These are phyloP conservation scores for Atrina japonica DNA, from an alignment of 2,888 invertebrate genomes.

Conservation along the genomic window DNA sequence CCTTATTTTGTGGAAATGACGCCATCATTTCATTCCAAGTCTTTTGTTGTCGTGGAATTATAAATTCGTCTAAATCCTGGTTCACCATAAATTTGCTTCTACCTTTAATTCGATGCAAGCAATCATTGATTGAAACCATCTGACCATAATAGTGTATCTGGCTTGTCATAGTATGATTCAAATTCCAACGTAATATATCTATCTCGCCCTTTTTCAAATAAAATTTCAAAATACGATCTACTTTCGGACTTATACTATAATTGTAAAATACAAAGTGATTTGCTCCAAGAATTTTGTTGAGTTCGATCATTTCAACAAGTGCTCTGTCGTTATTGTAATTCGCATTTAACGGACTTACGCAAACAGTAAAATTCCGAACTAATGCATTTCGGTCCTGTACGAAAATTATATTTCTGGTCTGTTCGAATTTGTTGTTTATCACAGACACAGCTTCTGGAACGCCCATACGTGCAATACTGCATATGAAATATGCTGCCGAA, in stretches of 20 bases:
- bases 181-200: constrained; percentile 70
- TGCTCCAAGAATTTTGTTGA: constrained; percentile 74
- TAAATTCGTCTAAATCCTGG: constrained; percentile 77
- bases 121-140: constrained; percentile 76
- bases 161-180: no score
- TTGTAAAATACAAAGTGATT: constrained; percentile 73
- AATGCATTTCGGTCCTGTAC: constrained; percentile 16
- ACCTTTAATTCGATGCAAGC: constrained; percentile 69
- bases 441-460: constrained; percentile 47
- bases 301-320: constrained; percentile 76
- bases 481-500: constrained; percentile 43
- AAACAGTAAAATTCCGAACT: constrained; percentile 59
- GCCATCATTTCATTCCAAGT: constrained; percentile 60
- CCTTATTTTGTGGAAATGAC: background rate
- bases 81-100: constrained; percentile 67
- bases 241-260: constrained; percentile 63
- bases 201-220: constrained; percentile 59
- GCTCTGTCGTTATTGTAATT: constrained; percentile 62
- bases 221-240: constrained; percentile 59
- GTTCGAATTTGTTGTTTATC: constrained; percentile 33
- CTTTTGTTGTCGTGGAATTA: constrained; percentile 64
- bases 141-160: constrained; percentile 78
- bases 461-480: constrained; percentile 29
- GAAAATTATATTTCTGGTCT: constrained; percentile 35
- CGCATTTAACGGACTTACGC: constrained; percentile 64